A percentile compares a stretch with the other conserved stretches of the same genome.
Evolutionary conservation across 2,888 invertebrate species (phyloP).

Genomic region (Julus scanicus): DNA sequence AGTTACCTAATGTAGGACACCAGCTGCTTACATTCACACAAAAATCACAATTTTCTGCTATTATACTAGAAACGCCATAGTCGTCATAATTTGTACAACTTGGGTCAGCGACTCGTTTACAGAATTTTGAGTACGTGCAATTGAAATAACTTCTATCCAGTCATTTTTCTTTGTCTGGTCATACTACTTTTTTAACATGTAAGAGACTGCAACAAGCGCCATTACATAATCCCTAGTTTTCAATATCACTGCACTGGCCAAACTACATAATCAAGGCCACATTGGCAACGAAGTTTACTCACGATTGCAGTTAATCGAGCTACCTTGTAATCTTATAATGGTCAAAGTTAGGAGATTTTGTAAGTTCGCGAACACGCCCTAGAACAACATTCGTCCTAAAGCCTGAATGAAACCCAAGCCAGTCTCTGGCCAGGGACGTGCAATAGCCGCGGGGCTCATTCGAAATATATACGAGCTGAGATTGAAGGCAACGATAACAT

Average conservation of each 20-base stretch:
- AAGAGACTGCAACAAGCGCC: background rate
- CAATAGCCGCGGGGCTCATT: background rate
- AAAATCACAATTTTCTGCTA: too few species aligned
- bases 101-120: background rate
- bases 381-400: background rate
- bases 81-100: background rate
- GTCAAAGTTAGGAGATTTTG: background rate
- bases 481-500: background rate
- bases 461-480: background rate
- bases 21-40: too few species aligned
- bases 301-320: background rate
- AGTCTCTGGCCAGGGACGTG: background rate
- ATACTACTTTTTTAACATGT: background rate
- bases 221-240: background rate
- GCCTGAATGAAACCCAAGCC: background rate
- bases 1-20: too few species aligned
- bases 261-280: background rate
- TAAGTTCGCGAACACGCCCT: background rate
- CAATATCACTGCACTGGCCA: background rate
- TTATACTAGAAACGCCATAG: too few species aligned
- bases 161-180: background rate
- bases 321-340: background rate
- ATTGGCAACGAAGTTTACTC: background rate
- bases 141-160: background rate
- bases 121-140: background rate